A percentile compares a stretch with the other conserved stretches of the same genome.
Evolutionary conservation across 2,113 vertebrate species (phyloP).

Genomic region (Eleginops maclovinus): DNA sequence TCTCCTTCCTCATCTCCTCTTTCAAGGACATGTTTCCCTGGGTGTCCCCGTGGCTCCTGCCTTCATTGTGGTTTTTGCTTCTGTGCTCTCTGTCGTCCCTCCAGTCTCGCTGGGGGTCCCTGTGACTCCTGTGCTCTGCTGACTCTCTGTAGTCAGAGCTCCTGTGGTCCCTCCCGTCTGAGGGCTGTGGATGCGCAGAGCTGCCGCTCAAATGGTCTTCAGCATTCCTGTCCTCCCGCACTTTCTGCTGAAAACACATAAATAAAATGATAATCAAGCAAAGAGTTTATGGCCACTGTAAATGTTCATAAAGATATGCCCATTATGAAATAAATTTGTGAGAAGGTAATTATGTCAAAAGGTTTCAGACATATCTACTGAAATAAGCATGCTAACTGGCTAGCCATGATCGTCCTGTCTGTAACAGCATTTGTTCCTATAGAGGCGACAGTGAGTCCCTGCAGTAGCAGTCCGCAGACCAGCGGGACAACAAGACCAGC

Average conservation of each 20-base stretch:
- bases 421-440: too few relatives aligned
- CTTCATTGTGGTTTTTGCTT: not conserved
- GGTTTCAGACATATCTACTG: too few relatives aligned
- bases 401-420: too few relatives aligned
- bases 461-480: too few relatives aligned
- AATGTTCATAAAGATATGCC: too few relatives aligned
- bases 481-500: too few relatives aligned
- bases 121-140: conserved; percentile 12
- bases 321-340: too few relatives aligned
- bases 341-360: too few relatives aligned
- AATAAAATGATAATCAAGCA: not conserved
- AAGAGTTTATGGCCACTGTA: too few relatives aligned
- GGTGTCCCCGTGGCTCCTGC: not conserved
- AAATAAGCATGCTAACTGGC: too few relatives aligned
- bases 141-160: not conserved
- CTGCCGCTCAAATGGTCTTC: conserved; percentile 24
- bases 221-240: not conserved
- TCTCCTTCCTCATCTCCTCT: conserved; percentile 70
- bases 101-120: conserved; percentile 19
- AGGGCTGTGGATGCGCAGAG: not conserved
- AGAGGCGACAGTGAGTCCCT: too few relatives aligned
- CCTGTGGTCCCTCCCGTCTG: conserved; percentile 36
- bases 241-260: conserved; percentile 27
- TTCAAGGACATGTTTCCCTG: conserved; percentile 47
- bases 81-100: conserved; percentile 18